Evolutionary conservation across 2,797 vertebrate species (phyloP).

Genomic region (Caiman crocodilus): DNA sequence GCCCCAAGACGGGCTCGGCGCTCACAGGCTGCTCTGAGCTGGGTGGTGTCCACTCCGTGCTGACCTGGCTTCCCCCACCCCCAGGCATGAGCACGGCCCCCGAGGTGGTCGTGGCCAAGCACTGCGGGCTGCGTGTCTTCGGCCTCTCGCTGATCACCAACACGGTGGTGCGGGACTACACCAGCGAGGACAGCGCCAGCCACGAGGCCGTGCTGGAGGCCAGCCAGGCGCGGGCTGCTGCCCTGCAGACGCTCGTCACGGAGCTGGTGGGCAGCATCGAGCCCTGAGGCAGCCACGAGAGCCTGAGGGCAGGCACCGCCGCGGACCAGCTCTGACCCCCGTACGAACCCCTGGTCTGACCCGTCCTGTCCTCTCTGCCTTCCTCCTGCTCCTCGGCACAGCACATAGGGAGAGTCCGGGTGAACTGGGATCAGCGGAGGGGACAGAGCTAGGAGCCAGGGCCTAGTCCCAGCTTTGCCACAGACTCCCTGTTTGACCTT

Average conservation of each 20-base stretch:
- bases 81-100: constrained; percentile 89
- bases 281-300: not conserved
- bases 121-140: constrained; percentile 85
- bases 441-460: too few relatives aligned
- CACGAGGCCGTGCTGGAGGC: constrained; percentile 82
- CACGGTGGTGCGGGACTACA: constrained; percentile 82
- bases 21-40: not conserved
- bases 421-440: too few relatives aligned
- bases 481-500: too few relatives aligned
- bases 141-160: constrained; percentile 89
- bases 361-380: too few relatives aligned
- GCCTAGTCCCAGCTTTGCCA: too few relatives aligned
- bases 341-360: too few relatives aligned
- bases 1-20: too few relatives aligned
- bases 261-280: not conserved
- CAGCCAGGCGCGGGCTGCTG: not conserved
- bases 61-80: not conserved
- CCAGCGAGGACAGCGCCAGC: constrained; percentile 74
- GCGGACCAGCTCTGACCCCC: too few relatives aligned
- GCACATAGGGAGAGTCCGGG: too few relatives aligned
- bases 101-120: constrained; percentile 87
- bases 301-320: too few relatives aligned
- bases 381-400: too few relatives aligned
- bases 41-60: too few relatives aligned
- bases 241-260: not conserved